Evolutionary conservation across 2,113 vertebrate species (phyloP).

Genomic region (Emydura subglobosa): DNA sequence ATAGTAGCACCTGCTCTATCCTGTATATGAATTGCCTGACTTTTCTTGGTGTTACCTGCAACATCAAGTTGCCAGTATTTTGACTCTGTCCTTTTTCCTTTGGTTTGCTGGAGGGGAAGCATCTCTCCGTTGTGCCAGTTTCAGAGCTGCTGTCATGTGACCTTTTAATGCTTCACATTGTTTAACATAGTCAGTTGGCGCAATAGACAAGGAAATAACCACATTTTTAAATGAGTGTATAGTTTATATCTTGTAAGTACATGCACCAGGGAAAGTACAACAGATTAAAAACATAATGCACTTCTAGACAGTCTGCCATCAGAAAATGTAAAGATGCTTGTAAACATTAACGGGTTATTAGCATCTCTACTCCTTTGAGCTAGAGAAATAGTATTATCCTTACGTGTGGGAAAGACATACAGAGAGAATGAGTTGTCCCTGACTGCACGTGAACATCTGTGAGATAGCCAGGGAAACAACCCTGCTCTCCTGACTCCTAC

Average conservation of each 20-base stretch:
- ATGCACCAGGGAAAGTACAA: neutral
- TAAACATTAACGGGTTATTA: neutral
- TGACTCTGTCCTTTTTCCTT: neutral
- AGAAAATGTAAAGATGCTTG: neutral
- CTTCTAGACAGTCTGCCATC: neutral
- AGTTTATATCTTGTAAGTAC: neutral
- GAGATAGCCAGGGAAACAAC: neutral
- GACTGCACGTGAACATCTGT: neutral
- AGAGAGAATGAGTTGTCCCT: neutral
- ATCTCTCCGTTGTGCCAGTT: neutral
- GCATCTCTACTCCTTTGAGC: neutral
- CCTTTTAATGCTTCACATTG: neutral
- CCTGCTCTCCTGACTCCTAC: neutral
- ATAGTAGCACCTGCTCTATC: neutral
- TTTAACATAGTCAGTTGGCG: neutral
- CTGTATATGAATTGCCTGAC: neutral
- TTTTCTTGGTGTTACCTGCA: neutral
- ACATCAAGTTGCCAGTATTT: neutral
- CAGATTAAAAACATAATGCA: neutral
- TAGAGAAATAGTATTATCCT: neutral
- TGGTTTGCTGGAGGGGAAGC: neutral
- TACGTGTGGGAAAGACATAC: neutral
- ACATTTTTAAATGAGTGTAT: neutral
- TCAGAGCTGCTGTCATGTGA: neutral
- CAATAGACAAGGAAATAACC: neutral